Percentiles rank a stretch among this genome's conserved stretches.
phyloP scores from a whole-genome alignment of 2,797 vertebrate genomes.

The Phoxinus dragarum region DNA sequence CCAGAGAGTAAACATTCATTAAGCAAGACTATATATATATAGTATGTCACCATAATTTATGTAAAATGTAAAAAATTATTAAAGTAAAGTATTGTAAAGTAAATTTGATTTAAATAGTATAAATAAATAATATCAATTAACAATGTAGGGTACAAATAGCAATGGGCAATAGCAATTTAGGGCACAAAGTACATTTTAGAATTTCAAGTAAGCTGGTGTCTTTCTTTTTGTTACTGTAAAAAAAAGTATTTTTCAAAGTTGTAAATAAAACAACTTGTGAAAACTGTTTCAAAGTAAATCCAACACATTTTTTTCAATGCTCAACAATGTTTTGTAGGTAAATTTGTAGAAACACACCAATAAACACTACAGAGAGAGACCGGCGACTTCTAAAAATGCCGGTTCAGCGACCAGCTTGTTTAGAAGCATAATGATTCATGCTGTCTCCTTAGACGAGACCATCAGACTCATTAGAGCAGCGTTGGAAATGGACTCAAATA shows the following conservation, averaged over 20 bases:
- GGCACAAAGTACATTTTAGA: not conserved
- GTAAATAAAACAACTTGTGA: too few species aligned
- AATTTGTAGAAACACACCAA: not conserved
- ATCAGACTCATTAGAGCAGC: slow-evolving; percentile 39
- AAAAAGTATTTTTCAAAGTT: not conserved
- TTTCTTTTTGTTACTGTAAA: not conserved
- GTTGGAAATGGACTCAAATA: not conserved
- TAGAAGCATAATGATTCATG: not conserved
- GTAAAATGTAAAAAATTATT: too few species aligned
- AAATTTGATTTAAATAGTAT: not conserved
- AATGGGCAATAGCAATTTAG: too few species aligned
- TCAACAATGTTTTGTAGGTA: not conserved
- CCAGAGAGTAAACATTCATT: too few species aligned
- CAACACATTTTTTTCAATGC: not conserved
- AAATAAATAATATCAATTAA: not conserved
- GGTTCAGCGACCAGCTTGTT: not conserved
- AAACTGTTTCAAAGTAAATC: not conserved
- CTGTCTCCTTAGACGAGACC: slow-evolving; percentile 6
- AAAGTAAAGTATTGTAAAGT: not conserved
- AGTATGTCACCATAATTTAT: not conserved
- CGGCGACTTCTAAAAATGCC: too few species aligned
- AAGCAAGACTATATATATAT: too few species aligned
- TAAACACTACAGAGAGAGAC: not conserved
- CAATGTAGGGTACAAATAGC: not conserved
- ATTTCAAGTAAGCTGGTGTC: not conserved